Percentiles rank a stretch among this genome's conserved stretches.
phyloP scores from a whole-genome alignment of 2,888 invertebrate genomes.

The Balanococcus diminutus region DNA sequence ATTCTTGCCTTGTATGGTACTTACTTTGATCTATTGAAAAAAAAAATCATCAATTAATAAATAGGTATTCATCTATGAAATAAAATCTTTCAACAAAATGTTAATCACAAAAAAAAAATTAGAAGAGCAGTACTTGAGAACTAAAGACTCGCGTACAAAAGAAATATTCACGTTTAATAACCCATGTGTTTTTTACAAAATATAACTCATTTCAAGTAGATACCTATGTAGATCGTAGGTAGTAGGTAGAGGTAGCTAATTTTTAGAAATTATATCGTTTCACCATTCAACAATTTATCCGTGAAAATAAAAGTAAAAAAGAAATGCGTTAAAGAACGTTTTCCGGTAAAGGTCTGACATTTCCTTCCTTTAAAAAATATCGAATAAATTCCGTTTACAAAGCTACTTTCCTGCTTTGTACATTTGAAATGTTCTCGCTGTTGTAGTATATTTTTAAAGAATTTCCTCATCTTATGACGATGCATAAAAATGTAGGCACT shows the following conservation, averaged over 20 bases:
- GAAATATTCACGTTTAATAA: background rate
- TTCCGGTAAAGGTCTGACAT: constrained; percentile 38
- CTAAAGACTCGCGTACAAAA: background rate
- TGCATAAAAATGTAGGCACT: background rate
- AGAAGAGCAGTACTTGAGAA: background rate
- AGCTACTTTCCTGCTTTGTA: constrained; percentile 33
- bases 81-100: background rate
- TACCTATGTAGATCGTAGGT: too few species aligned
- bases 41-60: too few species aligned
- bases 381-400: constrained; percentile 41
- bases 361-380: constrained; percentile 43
- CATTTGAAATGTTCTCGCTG: constrained; percentile 17
- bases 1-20: background rate
- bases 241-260: too few species aligned
- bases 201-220: background rate
- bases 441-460: background rate
- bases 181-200: background rate
- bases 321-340: background rate
- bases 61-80: background rate
- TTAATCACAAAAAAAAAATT: background rate
- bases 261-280: background rate
- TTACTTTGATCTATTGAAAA: background rate
- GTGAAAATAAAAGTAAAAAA: background rate
- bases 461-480: background rate
- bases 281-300: constrained; percentile 18